These are phyloP conservation scores for Cottoperca gobio DNA, from an alignment of 2,797 vertebrate genomes.

Conservation along the genomic window DNA sequence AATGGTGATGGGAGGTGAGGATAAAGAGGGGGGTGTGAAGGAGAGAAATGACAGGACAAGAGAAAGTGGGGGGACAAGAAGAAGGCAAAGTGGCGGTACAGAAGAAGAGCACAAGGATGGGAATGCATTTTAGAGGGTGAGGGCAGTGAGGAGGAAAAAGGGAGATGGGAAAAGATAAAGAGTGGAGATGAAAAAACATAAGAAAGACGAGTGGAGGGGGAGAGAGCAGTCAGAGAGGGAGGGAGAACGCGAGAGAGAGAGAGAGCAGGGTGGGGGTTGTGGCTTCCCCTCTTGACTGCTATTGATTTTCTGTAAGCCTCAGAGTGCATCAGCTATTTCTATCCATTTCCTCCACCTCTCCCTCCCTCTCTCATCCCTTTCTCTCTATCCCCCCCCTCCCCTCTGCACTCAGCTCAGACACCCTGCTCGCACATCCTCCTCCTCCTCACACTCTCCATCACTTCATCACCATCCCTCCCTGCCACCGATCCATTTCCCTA, in stretches of 20 bases:
- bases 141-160: constrained; percentile 30
- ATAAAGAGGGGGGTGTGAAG: constrained; percentile 31
- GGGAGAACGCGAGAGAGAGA: constrained; percentile 1
- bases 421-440: constrained; percentile 67
- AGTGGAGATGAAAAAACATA: constrained; percentile 24
- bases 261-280: constrained; percentile 72
- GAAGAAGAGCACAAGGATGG: constrained; percentile 41
- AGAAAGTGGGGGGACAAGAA: constrained; percentile 16
- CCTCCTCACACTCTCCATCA: constrained; percentile 74
- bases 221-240: constrained; percentile 17
- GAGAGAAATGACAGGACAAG: neutral
- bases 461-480: constrained; percentile 67
- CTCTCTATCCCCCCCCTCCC: neutral
- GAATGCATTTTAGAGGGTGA: constrained; percentile 52
- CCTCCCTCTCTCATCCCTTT: constrained; percentile 51
- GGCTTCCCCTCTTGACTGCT: constrained; percentile 82
- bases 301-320: constrained; percentile 87
- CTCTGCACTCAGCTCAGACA: constrained; percentile 57
- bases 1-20: constrained; percentile 22
- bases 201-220: too few species aligned
- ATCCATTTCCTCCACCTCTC: constrained; percentile 83
- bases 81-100: constrained; percentile 29
- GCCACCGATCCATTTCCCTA: constrained; percentile 69
- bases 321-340: constrained; percentile 87
- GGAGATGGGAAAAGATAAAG: constrained; percentile 43